These are phyloP conservation scores for Thryonomys swinderianus DNA, from an alignment of 2,113 vertebrate genomes.

Conservation along the genomic window DNA sequence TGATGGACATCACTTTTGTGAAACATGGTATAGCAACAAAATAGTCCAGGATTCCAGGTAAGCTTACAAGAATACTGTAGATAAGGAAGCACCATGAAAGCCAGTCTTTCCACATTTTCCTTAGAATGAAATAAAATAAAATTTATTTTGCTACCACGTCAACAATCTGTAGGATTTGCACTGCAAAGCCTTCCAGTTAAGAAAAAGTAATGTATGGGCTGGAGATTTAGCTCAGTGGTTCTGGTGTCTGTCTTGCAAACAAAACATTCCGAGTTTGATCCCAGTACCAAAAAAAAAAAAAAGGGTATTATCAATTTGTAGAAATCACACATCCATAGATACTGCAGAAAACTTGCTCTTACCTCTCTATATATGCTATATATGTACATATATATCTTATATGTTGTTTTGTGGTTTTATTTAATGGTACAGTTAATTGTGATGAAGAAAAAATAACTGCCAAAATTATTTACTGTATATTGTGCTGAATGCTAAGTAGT, in stretches of 20 bases:
- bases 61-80: not conserved
- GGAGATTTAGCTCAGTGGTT: no score
- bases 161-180: not conserved
- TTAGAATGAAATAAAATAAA: not conserved
- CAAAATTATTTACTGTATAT: not conserved
- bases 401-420: not conserved
- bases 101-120: not conserved
- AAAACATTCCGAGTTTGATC: no score
- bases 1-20: not conserved
- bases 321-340: not conserved
- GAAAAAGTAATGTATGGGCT: not conserved
- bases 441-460: not conserved
- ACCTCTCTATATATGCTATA: not conserved
- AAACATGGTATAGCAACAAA: not conserved
- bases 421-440: not conserved
- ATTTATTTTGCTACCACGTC: not conserved
- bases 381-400: fast-evolving
- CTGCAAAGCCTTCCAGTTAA: not conserved
- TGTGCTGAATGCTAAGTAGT: not conserved
- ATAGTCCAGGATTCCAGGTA: not conserved
- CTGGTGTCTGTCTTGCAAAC: no score
- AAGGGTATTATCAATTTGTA: not conserved
- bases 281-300: no score
- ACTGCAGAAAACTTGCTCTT: not conserved
- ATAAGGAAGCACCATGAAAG: no score